Conservation (phyloP, 2,888 invertebrate genomes). For the Spilosoma lubricipeda region DNA sequence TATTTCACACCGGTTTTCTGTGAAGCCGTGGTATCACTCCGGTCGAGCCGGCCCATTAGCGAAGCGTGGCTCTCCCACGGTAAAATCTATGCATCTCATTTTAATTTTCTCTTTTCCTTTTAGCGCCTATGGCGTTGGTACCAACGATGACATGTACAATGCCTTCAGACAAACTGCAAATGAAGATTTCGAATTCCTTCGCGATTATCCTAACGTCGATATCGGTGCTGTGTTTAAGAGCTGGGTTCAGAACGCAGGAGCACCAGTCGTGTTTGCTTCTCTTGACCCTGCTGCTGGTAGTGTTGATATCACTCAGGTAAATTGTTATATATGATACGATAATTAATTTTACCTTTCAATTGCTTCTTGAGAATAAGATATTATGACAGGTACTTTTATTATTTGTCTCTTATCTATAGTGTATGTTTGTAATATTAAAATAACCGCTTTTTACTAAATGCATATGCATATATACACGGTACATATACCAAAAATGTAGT, state of each 20-base stretch:
- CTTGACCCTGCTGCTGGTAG: slow-evolving; percentile 68
- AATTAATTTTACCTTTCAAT: neutral
- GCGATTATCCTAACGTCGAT: slow-evolving; percentile 62
- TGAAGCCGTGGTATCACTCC: too few relatives aligned
- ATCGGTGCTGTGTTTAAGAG: slow-evolving; percentile 82
- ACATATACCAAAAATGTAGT: too few relatives aligned
- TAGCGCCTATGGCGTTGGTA: slow-evolving; percentile 73
- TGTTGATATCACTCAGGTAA: slow-evolving; percentile 75
- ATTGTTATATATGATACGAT: neutral
- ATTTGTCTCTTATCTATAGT: too few relatives aligned
- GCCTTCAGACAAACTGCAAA: slow-evolving; percentile 68
- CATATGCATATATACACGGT: too few relatives aligned
- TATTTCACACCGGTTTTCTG: too few relatives aligned
- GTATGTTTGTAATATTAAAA: too few relatives aligned
- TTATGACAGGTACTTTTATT: too few relatives aligned
- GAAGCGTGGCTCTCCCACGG: too few relatives aligned
- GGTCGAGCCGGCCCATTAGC: too few relatives aligned
- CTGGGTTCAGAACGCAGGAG: slow-evolving; percentile 88
- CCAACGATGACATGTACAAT: slow-evolving; percentile 70
- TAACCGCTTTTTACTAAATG: too few relatives aligned
- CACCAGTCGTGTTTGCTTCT: slow-evolving; percentile 85
- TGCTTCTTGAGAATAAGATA: neutral
- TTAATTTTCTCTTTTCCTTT: slow-evolving; percentile 18
- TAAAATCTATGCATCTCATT: neutral
- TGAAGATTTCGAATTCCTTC: slow-evolving; percentile 64